These are phyloP conservation scores for Procambarus clarkii DNA, from an alignment of 1,140 invertebrate genomes.

Conservation along the genomic window DNA sequence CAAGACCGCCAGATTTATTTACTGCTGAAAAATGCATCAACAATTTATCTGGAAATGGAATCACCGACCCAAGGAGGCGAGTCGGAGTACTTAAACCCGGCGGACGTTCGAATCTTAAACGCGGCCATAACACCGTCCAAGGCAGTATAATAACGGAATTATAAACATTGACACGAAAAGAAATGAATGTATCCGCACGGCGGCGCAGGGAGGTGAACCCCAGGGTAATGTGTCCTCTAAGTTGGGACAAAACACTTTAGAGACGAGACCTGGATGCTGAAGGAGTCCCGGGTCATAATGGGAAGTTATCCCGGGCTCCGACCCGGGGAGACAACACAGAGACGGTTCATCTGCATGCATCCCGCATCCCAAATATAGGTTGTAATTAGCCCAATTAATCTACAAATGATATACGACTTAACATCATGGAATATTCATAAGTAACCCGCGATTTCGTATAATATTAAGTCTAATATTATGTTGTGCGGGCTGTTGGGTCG, in stretches of 20 bases:
- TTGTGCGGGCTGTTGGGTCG: conserved; percentile 25
- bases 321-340: neutral
- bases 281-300: neutral
- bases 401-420: conserved; percentile 66
- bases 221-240: too few relatives aligned
- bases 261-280: too few relatives aligned
- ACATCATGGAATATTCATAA: conserved; percentile 67
- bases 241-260: too few relatives aligned
- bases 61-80: conserved; percentile 15
- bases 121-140: too few relatives aligned
- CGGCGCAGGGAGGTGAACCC: too few relatives aligned
- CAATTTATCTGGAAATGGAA: conserved; percentile 62
- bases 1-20: conserved; percentile 40
- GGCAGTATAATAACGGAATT: too few relatives aligned
- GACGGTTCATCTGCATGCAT: conserved; percentile 52
- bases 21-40: conserved; percentile 65
- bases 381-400: conserved; percentile 70
- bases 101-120: neutral
- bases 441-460: conserved; percentile 63
- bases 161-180: too few relatives aligned
- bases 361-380: conserved; percentile 66
- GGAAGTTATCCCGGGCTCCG: neutral
- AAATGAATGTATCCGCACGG: too few relatives aligned
- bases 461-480: conserved; percentile 61
- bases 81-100: neutral